phyloP scores from a whole-genome alignment of 1,140 invertebrate species.

The Andricus grossulariae region DNA sequence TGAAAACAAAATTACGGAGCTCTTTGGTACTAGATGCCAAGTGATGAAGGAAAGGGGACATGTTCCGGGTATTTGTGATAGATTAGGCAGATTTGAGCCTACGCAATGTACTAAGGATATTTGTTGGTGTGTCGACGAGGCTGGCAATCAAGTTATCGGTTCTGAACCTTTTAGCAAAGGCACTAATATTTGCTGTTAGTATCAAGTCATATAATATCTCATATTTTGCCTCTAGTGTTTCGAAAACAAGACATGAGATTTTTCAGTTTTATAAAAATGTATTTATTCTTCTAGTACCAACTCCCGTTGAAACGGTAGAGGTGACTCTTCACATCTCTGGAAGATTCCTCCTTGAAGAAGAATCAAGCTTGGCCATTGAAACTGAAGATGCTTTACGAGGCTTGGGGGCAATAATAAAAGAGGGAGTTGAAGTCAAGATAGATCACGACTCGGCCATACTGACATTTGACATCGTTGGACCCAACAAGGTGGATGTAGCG shows the following conservation, averaged over 20 bases:
- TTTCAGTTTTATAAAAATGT: neutral
- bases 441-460: constrained; percentile 77
- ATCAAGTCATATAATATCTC: neutral
- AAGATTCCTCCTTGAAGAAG: constrained; percentile 74
- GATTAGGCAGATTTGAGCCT: constrained; percentile 82
- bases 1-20: constrained; percentile 57
- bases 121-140: constrained; percentile 92
- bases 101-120: constrained; percentile 84
- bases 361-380: constrained; percentile 76
- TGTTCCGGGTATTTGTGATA: constrained; percentile 80
- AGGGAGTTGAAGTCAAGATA: constrained; percentile 76
- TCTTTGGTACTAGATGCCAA: constrained; percentile 78
- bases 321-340: constrained; percentile 80
- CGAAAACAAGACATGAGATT: neutral
- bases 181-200: constrained; percentile 79
- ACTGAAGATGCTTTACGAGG: constrained; percentile 74
- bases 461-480: constrained; percentile 79
- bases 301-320: constrained; percentile 79
- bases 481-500: constrained; percentile 81
- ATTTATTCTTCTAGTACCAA: constrained; percentile 71
- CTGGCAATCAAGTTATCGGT: constrained; percentile 84
- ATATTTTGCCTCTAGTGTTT: neutral
- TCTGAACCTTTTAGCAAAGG: constrained; percentile 81
- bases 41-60: constrained; percentile 77
- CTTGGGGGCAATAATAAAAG: constrained; percentile 76